Percentiles rank a stretch among this genome's conserved stretches.
Conservation (phyloP, 2,797 vertebrate species). For the Chaetophractus vellerosus region DNA sequence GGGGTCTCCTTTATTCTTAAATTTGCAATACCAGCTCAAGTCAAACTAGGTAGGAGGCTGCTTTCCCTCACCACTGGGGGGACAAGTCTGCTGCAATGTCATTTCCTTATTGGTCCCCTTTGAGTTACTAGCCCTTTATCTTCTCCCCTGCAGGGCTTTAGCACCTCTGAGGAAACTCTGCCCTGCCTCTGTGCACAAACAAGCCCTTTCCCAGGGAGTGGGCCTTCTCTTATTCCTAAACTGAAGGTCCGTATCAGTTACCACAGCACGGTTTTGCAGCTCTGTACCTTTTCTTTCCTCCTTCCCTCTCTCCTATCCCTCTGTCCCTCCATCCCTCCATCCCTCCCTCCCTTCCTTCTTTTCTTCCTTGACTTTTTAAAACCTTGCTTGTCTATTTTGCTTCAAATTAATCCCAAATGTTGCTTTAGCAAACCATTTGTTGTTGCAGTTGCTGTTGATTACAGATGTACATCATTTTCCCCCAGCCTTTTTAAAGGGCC, state of each 20-base stretch:
- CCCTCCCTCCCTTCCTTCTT: constrained; percentile 49
- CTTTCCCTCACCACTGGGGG: neutral
- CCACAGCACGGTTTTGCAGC: constrained; percentile 60
- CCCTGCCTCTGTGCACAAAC: constrained; percentile 66
- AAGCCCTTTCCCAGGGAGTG: constrained; percentile 80
- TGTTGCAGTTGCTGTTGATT: constrained; percentile 84
- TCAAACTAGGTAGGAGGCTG: neutral
- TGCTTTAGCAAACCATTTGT: constrained; percentile 85
- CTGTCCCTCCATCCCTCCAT: no score
- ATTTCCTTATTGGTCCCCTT: neutral
- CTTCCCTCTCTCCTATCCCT: no score
- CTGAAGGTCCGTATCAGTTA: constrained; percentile 61
- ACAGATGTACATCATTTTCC: constrained; percentile 80
- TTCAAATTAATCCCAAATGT: constrained; percentile 83
- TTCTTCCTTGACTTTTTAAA: constrained; percentile 81
- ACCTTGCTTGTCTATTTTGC: constrained; percentile 73
- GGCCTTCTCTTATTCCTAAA: constrained; percentile 70
- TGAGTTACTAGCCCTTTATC: constrained; percentile 68
- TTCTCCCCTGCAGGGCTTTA: constrained; percentile 60
- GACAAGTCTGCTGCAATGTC: neutral
- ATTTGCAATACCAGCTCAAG: neutral
- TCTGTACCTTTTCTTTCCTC: constrained; percentile 19
- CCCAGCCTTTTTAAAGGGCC: constrained; percentile 85
- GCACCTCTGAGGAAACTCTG: constrained; percentile 64
- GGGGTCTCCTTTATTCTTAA: neutral